Evolutionary conservation across 2,113 vertebrate species (phyloP), one percentile per base, ranked within the genome.

Genomic region (Patagioenas fasciata): DNA sequence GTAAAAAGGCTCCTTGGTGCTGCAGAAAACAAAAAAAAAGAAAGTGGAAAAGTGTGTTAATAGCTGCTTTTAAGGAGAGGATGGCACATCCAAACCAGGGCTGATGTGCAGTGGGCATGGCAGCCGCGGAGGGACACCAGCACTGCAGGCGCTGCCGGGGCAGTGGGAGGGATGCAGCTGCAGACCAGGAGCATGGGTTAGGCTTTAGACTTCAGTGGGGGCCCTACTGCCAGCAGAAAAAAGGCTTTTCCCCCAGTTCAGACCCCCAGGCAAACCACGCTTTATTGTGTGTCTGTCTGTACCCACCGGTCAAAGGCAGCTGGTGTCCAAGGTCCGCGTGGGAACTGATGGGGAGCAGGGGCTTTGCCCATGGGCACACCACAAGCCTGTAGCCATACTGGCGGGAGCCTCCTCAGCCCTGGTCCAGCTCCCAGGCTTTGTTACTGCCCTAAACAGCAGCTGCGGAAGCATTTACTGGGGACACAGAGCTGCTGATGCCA

Each of bases 311-410:
- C 29, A 87, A 70, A 69, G 69, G 69, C 1, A 1, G 15, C 32
- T 91, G 0, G 0, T 36, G 66, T 15, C 42, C 31, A 16, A 16
- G 14, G 21, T 47, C 31, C 5, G 1, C 4, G 4, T 31, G 15
- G 57, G 42, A 44, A 29, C 17, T 13, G 54, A 7, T 48, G 50
- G 5, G 9, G 17, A 10, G 29, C 1, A 4, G 44, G 5, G 29
- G 21, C 5, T n/a, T 83, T 80, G 21, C 31, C 36, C 14, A 69
- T 50, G 34, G 8, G 3, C 8, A 26, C 1, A 1, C 11, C 9
- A 5, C 13, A 14, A 83, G 5, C 70, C 20, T 15, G 15, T 2
- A 32, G 26, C 2, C 20, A 11, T 8, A 16, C 62, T 75, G 48
- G 34, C 67, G 72, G 84, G 34, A 83, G 29, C 32, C 50, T 44